Percentiles rank a stretch among this genome's conserved stretches.
phyloP scores from a whole-genome alignment of 2,113 vertebrate genomes.

The Oceanodroma tethys region DNA sequence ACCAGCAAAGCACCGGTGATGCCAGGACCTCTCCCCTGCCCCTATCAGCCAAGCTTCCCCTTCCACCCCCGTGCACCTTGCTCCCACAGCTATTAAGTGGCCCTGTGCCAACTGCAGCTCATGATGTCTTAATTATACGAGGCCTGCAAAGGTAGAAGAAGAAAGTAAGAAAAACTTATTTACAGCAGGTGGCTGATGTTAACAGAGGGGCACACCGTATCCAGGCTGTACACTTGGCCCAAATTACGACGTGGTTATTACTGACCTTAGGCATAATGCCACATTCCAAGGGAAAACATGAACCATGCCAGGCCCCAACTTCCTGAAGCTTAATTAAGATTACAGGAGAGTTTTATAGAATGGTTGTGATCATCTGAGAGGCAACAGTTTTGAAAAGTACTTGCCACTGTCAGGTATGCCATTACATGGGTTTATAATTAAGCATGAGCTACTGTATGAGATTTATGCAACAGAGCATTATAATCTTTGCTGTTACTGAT shows the following conservation, averaged over 20 bases:
- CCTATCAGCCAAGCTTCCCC: not conserved
- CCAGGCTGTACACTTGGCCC: not conserved
- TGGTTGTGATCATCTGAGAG: not conserved
- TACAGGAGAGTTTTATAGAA: not conserved
- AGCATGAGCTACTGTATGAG: not conserved
- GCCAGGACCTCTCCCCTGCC: not conserved
- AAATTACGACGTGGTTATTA: accelerated
- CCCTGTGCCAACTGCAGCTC: not conserved
- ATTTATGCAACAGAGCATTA: not conserved
- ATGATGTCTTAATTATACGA: not conserved
- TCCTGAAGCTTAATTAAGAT: not conserved
- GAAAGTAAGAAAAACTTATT: not conserved
- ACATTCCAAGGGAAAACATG: not conserved
- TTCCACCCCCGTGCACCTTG: not conserved
- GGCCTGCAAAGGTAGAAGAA: not conserved
- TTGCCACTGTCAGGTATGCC: not conserved
- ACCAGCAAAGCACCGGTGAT: not conserved
- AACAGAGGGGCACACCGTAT: not conserved
- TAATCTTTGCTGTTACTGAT: not conserved
- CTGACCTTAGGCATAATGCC: not conserved
- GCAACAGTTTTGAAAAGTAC: not conserved
- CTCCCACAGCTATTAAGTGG: not conserved
- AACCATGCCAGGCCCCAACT: not conserved
- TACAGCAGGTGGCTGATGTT: not conserved
- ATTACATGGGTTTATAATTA: not conserved